Evolutionary conservation across 2,888 invertebrate species (phyloP), one percentile per base, ranked within the genome.

Genomic region (Mayetiola destructor): DNA sequence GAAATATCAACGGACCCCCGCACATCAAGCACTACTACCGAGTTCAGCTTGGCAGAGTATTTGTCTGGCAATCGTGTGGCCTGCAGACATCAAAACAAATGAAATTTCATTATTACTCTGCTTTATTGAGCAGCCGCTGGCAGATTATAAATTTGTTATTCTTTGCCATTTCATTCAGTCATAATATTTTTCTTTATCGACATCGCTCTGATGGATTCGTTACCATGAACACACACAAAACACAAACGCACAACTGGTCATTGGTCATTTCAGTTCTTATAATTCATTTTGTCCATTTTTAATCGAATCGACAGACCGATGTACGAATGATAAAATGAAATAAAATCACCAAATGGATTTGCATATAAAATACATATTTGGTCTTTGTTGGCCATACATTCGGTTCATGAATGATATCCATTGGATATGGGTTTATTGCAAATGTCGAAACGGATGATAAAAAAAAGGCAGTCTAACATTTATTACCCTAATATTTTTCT

Each of bases 211-310:
- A 20, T 27, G 3, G 12, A 12, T 32, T 5, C 6, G 14, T n/a
- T n/a, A n/a, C n/a, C n/a, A n/a, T n/a, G n/a, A n/a, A n/a, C n/a
- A n/a, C n/a, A n/a, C n/a, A n/a, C 48, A 48, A 4, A 27, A 14
- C 14, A 48, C 27, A 48, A 48, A 20, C 27, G n/a, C n/a, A n/a
- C n/a, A n/a, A 27, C 5, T 27, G n/a, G 6, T 27, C 42, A 32
- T 42, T 48, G 48, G 23, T 48, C 27, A 48, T 16, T n/a, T 48
- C 27, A 27, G n/a, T n/a, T n/a, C n/a, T n/a, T 27, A 48, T 48
- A 23, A 48, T 48, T 48, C 48, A 48, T 48, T 48, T 27, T 48
- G 48, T 48, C 48, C 23, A 48, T 48, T 48, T 48, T 48, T 48
- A 48, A 48, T 48, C 48, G 48, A 48, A 48, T 48, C 16, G 27